phyloP scores from a whole-genome alignment of 2,113 vertebrate genomes.

The Pteronura brasiliensis region DNA sequence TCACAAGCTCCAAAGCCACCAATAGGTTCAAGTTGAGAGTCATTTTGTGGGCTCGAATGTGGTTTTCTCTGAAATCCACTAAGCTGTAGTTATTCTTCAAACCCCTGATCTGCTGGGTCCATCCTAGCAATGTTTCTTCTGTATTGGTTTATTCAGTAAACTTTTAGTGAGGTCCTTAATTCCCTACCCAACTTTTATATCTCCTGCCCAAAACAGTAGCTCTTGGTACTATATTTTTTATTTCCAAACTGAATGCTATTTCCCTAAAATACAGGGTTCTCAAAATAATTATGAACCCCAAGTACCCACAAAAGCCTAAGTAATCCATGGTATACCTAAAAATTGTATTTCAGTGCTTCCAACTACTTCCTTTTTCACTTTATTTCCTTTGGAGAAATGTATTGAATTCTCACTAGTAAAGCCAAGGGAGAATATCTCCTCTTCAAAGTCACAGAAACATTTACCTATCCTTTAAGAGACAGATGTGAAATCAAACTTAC shows the following conservation, averaged over 20 bases:
- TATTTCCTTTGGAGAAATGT: neutral
- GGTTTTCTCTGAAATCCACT: neutral
- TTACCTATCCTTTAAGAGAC: neutral
- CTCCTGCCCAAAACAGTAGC: neutral
- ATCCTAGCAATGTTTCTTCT: neutral
- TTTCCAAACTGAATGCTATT: neutral
- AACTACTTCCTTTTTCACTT: neutral
- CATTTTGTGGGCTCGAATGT: neutral
- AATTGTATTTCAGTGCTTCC: neutral
- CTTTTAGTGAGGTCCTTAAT: neutral
- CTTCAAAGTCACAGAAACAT: neutral
- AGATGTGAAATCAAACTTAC: neutral
- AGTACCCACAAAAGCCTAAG: neutral
- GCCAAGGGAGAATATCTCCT: neutral
- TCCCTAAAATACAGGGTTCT: neutral
- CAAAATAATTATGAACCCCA: neutral
- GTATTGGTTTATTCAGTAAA: neutral
- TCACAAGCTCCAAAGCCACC: neutral
- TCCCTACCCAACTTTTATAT: neutral
- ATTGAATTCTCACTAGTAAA: neutral
- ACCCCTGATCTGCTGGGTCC: neutral
- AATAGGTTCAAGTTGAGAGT: neutral
- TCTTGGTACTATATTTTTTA: neutral
- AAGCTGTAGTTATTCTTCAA: neutral
- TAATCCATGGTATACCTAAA: neutral